A percentile compares a stretch with the other conserved stretches of the same genome.
phyloP scores from a whole-genome alignment of 2,888 invertebrate species.

The Drosophila testacea region DNA sequence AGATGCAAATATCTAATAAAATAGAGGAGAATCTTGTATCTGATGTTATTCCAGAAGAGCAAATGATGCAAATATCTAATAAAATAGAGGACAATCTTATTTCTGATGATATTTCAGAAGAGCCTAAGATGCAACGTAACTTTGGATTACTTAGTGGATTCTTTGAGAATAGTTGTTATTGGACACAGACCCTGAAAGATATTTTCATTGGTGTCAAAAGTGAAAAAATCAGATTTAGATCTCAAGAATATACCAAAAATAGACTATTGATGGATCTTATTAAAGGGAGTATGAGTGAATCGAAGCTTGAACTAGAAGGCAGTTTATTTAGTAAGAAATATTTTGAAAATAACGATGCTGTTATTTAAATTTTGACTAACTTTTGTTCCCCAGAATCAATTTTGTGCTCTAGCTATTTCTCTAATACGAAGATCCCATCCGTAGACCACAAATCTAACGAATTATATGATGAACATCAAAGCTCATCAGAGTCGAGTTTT shows the following conservation, averaged over 20 bases:
- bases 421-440: not conserved
- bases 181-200: not conserved
- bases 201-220: not conserved
- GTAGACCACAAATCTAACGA: too few species aligned
- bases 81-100: not conserved
- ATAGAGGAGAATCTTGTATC: not conserved
- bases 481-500: not conserved
- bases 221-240: not conserved
- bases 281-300: not conserved
- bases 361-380: not conserved
- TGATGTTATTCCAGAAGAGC: not conserved
- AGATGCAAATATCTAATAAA: too few species aligned
- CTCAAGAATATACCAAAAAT: not conserved
- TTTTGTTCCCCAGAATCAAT: not conserved
- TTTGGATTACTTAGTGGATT: constrained; percentile 1
- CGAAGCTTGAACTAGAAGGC: not conserved
- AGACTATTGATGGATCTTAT: not conserved
- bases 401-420: not conserved
- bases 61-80: too few species aligned
- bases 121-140: not conserved
- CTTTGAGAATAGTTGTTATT: not conserved
- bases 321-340: constrained; percentile 4
- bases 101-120: not conserved
- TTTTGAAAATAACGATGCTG: too few species aligned
- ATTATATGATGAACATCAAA: not conserved